phyloP scores from a whole-genome alignment of 1,140 invertebrate genomes.

The Zophobas atratus region DNA sequence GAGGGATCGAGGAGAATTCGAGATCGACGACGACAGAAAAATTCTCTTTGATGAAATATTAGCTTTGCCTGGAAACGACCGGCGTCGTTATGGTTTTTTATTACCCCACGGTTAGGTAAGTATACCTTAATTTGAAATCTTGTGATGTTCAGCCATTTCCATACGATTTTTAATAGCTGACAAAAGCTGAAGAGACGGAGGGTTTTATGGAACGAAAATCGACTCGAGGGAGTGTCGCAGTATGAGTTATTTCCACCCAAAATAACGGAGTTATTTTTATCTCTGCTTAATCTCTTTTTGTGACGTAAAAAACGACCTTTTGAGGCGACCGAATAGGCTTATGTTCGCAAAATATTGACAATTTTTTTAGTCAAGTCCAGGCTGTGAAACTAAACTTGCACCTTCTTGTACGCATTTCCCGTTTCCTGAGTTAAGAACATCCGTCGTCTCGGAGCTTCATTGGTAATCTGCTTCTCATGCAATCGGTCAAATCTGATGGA shows the following conservation, averaged over 20 bases:
- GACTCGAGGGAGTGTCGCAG: not conserved
- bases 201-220: conserved; percentile 19
- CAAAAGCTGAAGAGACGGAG: conserved; percentile 8
- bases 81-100: conserved; percentile 11
- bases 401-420: too few species aligned
- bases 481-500: too few species aligned
- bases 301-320: too few species aligned
- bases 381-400: too few species aligned
- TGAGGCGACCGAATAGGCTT: too few species aligned
- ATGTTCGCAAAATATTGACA: too few species aligned
- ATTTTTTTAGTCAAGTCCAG: too few species aligned
- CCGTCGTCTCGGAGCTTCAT: too few species aligned
- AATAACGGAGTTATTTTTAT: not conserved
- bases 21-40: conserved; percentile 1
- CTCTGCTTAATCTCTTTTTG: too few species aligned
- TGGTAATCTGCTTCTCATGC: too few species aligned
- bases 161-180: conserved; percentile 23
- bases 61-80: conserved; percentile 15
- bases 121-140: conserved; percentile 25
- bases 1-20: not conserved
- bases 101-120: not conserved
- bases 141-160: conserved; percentile 32
- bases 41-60: conserved; percentile 30
- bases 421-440: too few species aligned
- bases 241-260: not conserved